Base-by-base conservation (phyloP, 2,888 invertebrate species). In the Tortricodes alternella region DNA sequence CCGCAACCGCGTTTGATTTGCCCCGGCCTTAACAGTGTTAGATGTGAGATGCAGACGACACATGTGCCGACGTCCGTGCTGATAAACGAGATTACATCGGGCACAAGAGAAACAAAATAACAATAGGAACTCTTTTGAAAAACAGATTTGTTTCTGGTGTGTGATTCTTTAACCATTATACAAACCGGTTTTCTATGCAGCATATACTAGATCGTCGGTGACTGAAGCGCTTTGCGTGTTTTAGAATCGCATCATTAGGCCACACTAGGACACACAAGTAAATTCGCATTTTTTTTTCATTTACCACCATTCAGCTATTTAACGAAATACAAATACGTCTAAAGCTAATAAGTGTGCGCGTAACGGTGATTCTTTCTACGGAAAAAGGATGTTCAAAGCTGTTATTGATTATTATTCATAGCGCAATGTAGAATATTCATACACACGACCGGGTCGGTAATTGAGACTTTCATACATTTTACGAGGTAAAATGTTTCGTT, bases 321-420 rank as follows among this genome's bases (percentile, higher is more conserved):
- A n/a, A n/a, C n/a, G n/a, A 21, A 44, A 43, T 44, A 44, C 32
- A 46, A 39, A 50, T 35, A 48, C 13, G 34, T n/a, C n/a, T 38
- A 18, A 38, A 27, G 38, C 18, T 43, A 15, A 9, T 13, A 23
- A 15, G 37, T 44, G 35, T 49, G 34, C 9, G 7, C 53, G 32
- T 34, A 60, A 63, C 52, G 59, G 62, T n/a, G n/a, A 64, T 66
- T 68, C 70, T 71, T 67, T 68, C 68, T 67, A 70, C 62, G 67
- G 63, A 71, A 75, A 73, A 71, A 68, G 60, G 62, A 62, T 65
- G 62, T 68, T 71, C 67, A 68, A 66, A 70, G 66, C 61, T 66
- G 67, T 70, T 71, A 77, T 73, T 74, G 74, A 76, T 73, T 56
- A n/a, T n/a, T 73, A 73, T 76, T 73, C 73, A 76, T 70, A n/a